Evolutionary conservation across 2,888 invertebrate genomes (phyloP).

Genomic region (Monochamus alternatus): DNA sequence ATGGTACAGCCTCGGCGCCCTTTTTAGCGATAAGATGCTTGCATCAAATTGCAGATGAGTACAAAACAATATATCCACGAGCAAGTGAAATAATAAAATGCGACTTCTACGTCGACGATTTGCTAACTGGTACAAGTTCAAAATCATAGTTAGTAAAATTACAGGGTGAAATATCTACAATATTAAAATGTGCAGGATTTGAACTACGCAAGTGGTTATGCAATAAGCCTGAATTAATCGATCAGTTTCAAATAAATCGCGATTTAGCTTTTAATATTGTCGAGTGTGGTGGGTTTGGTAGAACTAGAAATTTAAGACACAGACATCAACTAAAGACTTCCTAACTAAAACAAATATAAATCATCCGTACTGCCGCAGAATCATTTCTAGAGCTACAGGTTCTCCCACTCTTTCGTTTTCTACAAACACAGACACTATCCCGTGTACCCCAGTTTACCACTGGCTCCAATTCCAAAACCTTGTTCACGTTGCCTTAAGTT

Average conservation of each 20-base stretch:
- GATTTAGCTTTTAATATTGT: neutral
- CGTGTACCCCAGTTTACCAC: too few species aligned
- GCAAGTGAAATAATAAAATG: neutral
- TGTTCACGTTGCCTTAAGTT: too few species aligned
- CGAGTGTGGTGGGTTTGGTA: neutral
- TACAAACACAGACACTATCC: too few species aligned
- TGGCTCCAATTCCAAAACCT: too few species aligned
- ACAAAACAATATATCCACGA: conserved; percentile 4
- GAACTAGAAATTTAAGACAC: too few species aligned
- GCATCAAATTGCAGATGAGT: conserved; percentile 22
- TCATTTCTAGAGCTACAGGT: too few species aligned
- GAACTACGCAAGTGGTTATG: conserved; percentile 16
- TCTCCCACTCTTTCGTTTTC: too few species aligned
- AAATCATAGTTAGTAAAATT: neutral
- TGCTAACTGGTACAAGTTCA: neutral
- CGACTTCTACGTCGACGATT: conserved; percentile 40
- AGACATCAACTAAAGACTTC: too few species aligned
- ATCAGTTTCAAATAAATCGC: neutral
- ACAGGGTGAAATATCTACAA: neutral
- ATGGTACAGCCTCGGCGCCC: conserved; percentile 21
- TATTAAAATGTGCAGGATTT: conserved; percentile 18
- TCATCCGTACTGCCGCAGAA: too few species aligned
- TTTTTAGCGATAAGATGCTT: conserved; percentile 37
- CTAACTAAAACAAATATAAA: too few species aligned
- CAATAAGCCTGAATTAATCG: neutral